A percentile compares a stretch with the other conserved stretches of the same genome.
Evolutionary conservation across 2,888 invertebrate species (phyloP).

Genomic region (Rutpela maculata): DNA sequence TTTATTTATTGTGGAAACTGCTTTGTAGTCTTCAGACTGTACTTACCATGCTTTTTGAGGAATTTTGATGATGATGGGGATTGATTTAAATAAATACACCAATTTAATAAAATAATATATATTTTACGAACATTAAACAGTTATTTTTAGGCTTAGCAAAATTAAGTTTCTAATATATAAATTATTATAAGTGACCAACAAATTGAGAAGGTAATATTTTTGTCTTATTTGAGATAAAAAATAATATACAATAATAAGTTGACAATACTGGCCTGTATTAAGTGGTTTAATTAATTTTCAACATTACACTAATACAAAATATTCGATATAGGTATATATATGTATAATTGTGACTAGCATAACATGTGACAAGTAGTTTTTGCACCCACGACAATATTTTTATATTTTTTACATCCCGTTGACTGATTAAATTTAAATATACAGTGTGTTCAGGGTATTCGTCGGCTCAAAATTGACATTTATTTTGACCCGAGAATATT

Average conservation of each 20-base stretch:
- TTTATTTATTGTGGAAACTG: too few relatives aligned
- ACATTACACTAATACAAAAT: constrained; percentile 23
- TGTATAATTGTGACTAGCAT: constrained; percentile 54
- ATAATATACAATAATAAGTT: constrained; percentile 19
- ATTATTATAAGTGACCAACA: constrained; percentile 38
- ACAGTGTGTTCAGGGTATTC: constrained; percentile 10
- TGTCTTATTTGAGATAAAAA: constrained; percentile 18
- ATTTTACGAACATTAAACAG: constrained; percentile 41
- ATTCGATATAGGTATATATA: not conserved
- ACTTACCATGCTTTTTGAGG: too few relatives aligned
- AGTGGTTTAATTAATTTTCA: constrained; percentile 41
- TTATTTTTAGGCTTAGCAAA: constrained; percentile 46
- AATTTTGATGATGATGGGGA: too few relatives aligned
- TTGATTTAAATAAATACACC: too few relatives aligned
- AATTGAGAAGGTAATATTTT: constrained; percentile 23
- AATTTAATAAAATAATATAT: constrained; percentile 39
- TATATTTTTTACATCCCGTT: constrained; percentile 18
- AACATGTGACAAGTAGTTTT: constrained; percentile 50
- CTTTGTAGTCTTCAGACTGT: too few relatives aligned
- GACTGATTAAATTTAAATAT: constrained; percentile 3
- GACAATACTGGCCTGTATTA: constrained; percentile 56
- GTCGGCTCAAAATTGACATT: not conserved
- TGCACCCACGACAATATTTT: constrained; percentile 3
- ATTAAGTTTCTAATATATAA: constrained; percentile 41
- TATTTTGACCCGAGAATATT: not conserved